Percentiles rank a stretch among this genome's conserved stretches.
Evolutionary conservation across 1,140 invertebrate genomes (phyloP).

Genomic region (Heliconius hermathena): DNA sequence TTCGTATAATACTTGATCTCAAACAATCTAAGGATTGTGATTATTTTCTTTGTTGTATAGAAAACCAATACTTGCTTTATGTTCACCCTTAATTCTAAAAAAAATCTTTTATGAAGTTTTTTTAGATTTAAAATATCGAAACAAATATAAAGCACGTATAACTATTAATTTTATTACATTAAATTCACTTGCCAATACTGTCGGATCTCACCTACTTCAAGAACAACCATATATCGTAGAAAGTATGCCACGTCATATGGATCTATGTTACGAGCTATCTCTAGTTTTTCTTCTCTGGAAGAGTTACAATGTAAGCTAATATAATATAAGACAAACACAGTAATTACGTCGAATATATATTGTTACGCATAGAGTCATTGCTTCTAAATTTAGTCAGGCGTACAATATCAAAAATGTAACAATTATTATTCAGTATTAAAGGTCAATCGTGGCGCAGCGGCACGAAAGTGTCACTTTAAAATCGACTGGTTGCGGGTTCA

Average conservation of each 20-base stretch:
- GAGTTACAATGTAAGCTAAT: neutral
- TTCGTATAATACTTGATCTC: no score
- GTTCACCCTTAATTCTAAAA: no score
- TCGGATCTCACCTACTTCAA: conserved; percentile 19
- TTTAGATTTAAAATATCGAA: neutral
- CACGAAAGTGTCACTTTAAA: no score
- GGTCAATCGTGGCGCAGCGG: no score
- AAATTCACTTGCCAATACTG: conserved; percentile 21
- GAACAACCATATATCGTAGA: conserved; percentile 20
- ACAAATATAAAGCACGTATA: neutral
- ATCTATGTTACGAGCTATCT: conserved; percentile 6
- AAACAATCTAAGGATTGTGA: no score
- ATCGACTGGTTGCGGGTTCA: no score
- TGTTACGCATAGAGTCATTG: neutral
- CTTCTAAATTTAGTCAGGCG: neutral
- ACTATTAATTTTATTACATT: neutral
- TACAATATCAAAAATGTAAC: neutral
- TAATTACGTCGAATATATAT: neutral
- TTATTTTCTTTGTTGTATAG: no score
- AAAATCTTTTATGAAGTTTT: no score
- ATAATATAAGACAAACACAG: neutral
- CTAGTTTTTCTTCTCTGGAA: neutral
- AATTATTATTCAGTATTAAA: no score
- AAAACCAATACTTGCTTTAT: no score
- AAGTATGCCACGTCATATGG: conserved; percentile 17